A percentile compares a stretch with the other conserved stretches of the same genome.
These are phyloP conservation scores for Oryctolagus cuniculus DNA, from an alignment of 2,113 vertebrate species.

Conservation along the genomic window mOryCun1.1 NC_091432.1:214107501-214108000, in stretches of 20 bases:
- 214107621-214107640: background rate
- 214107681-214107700: background rate
- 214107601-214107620: background rate
- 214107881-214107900: background rate
- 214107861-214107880: background rate
- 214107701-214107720: background rate
- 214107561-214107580: constrained; percentile 43
- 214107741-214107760: background rate
- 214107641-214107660: background rate
- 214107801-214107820: background rate
- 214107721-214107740: background rate
- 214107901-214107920: background rate
- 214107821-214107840: background rate
- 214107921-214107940: constrained; percentile 12
- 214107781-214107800: background rate
- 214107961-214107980: background rate
- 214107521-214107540: background rate
- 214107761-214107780: background rate
- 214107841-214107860: background rate
- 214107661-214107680: background rate
- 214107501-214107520: background rate
- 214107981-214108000: background rate
- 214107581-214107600: constrained; percentile 13
- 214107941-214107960: background rate
- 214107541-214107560: background rate